Evolutionary conservation across 2,888 invertebrate species (phyloP), one percentile per base, ranked within the genome.

Genomic region (Andrena marginata): DNA sequence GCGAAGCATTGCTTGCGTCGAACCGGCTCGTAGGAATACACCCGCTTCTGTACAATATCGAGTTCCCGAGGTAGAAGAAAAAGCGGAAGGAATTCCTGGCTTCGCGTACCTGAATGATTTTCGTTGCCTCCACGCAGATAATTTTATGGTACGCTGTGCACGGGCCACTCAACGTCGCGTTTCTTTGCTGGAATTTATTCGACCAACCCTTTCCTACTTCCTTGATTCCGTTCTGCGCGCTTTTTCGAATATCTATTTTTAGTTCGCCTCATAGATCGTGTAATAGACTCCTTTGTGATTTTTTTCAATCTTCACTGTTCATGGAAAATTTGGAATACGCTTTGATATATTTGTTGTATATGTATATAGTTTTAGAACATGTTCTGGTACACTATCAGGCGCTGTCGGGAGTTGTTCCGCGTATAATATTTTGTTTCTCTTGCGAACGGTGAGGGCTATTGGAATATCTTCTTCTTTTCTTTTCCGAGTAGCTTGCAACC

Each of bases 111-210:
- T n/a, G 62, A 72, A 81, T 56, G 71, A 82, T 72, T 72, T 77
- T 77, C 76, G 62, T 82, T 76, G 69, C 75, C 69, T 59, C 49
- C 49, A 49, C 42, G 68, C 68, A 73, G 56, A 81, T 72, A 84
- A 67, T 84, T 80, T 42, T 29, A 59, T 1, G 67, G 31, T 49
- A 60, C 59, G 70, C 60, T n/a, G 29, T 35, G n/a, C 42, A 29
- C 23, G 60, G 42, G 8, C 35, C 35, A 5, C 63, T 78, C 49
- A 26, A 63, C 80, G 16, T 54, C n/a, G 62, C 54, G 65, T 72
- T 72, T 49, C 56, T 26, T 31, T 49, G 20, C 31, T 42, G 42
- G 42, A 23, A 72, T 80, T 80, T 63, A 67, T 80, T 60, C 49
- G 59, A 16, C 29, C 70, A 23, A 20, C 63, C 65, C 7, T 63